Evolutionary conservation across 2,888 invertebrate species (phyloP), one percentile per base, ranked within the genome.

Genomic region (Tipula helvola): DNA sequence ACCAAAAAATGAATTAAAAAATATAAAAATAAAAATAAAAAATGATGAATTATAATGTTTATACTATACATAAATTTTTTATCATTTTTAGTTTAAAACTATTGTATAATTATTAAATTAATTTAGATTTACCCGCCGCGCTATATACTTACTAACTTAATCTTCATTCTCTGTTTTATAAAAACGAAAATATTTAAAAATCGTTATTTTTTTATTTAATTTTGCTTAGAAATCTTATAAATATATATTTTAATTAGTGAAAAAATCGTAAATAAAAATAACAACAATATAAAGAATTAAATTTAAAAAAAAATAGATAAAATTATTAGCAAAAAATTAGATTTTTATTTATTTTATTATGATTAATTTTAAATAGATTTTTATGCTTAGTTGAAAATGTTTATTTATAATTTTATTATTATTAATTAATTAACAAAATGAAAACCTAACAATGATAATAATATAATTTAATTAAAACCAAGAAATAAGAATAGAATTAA

Each of bases 121-220:
- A 71, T 71, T 71, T 71, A 71, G 71, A 71, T 71, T 71, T 71
- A 71, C 71, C 71, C 71, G 71, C 71, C 71, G 71, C 71, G 71
- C 71, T 71, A 8, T 28, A 71, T 57, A 57, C n/a, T 16, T 57
- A 71, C 16, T 52, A 4, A 47, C 47, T 47, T 47, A 47, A 28
- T 28, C 71, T 28, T 71, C 28, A 71, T 18, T 71, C 71, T 71
- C 71, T 28, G 28, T 57, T 57, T 57, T 16, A 7, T 57, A 16
- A 57, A 57, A 52, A n/a, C n/a, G 4, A 52, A 52, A 57, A 57
- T 57, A 7, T 44, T 57, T 57, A 57, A 57, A 57, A 57, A 57
- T 57, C 18, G 71, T 71, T 71, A 71, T 3, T 71, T 71, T 28
- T 71, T 71, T 18, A 71, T 28, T 71, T 71, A 71, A 71, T 71